Evolutionary conservation across 2,113 vertebrate species (phyloP).

Genomic region (Ursus arctos): DNA sequence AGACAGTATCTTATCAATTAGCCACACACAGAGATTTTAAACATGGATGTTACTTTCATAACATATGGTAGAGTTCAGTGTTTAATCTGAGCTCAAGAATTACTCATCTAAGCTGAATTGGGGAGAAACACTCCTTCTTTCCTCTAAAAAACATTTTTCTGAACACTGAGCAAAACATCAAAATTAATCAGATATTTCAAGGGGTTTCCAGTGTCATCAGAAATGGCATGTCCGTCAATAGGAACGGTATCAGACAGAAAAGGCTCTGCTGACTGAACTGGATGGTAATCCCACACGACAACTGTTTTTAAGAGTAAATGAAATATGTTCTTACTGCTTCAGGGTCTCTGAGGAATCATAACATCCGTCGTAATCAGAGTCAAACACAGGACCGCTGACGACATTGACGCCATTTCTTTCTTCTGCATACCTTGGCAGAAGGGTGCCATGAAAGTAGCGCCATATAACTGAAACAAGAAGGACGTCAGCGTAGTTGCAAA

Average conservation of each 20-base stretch:
- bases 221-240: not conserved
- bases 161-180: not conserved
- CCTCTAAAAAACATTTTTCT: not conserved
- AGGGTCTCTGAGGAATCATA: conserved; percentile 87
- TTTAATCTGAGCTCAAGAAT: not conserved
- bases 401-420: conserved; percentile 93
- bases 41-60: not conserved
- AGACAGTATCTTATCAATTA: not conserved
- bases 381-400: conserved; percentile 96
- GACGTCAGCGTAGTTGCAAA: not conserved
- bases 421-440: conserved; percentile 89
- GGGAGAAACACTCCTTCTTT: not conserved
- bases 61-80: not conserved
- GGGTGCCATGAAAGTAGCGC: conserved; percentile 90
- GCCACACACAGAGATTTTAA: not conserved
- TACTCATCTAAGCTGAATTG: not conserved
- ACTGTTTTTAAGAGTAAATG: not conserved
- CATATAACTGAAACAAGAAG: conserved; percentile 90
- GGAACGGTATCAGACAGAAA: not conserved
- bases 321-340: conserved; percentile 87
- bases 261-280: not conserved
- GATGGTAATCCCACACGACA: not conserved
- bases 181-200: not conserved
- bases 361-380: conserved; percentile 92
- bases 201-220: not conserved